These are phyloP conservation scores for Campoplex nolae DNA, from an alignment of 2,888 invertebrate genomes.

Conservation along the genomic window DNA sequence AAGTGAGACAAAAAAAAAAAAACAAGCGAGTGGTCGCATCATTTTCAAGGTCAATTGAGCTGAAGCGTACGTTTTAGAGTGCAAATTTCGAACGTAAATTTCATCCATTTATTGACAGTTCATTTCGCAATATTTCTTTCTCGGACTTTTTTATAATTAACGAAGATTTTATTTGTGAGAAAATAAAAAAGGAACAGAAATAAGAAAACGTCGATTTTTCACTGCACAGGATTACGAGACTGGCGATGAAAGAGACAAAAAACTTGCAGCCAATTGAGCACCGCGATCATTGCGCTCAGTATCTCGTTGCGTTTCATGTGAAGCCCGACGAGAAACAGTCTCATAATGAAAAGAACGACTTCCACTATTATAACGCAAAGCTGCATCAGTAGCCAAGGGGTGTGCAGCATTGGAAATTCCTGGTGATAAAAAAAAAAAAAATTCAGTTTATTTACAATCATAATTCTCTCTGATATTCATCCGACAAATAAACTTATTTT, in stretches of 20 bases:
- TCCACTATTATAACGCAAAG: conserved; percentile 81
- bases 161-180: conserved; percentile 3
- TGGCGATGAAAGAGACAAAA: conserved; percentile 82
- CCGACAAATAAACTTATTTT: too few relatives aligned
- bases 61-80: neutral
- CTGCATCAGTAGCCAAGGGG: conserved; percentile 83
- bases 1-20: neutral
- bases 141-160: neutral
- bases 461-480: too few relatives aligned
- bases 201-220: conserved; percentile 24
- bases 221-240: conserved; percentile 68
- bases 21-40: conserved; percentile 7
- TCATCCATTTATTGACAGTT: neutral
- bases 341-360: conserved; percentile 78
- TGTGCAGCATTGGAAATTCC: conserved; percentile 82
- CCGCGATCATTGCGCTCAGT: conserved; percentile 77
- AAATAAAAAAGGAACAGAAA: neutral
- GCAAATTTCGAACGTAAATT: neutral
- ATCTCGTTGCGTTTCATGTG: conserved; percentile 81
- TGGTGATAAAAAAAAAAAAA: conserved; percentile 53
- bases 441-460: too few relatives aligned
- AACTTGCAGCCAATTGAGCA: conserved; percentile 83
- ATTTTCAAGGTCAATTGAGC: neutral
- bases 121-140: neutral
- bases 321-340: conserved; percentile 80